A percentile compares a stretch with the other conserved stretches of the same genome.
Evolutionary conservation across 2,888 invertebrate species (phyloP).

Genomic region (Chaetogeoica ovagalla): DNA sequence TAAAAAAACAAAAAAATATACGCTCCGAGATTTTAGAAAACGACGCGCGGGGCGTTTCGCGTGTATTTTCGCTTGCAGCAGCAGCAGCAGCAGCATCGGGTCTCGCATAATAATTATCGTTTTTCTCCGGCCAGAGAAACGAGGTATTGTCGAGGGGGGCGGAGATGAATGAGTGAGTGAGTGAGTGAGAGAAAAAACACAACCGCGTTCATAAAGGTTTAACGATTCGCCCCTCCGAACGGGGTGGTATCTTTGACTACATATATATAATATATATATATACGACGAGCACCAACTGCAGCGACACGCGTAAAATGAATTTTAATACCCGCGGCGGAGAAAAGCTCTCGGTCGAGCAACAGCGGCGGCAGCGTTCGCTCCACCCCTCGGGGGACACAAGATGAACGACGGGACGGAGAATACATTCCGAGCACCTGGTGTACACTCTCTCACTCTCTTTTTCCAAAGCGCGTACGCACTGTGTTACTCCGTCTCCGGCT

Average conservation of each 20-base stretch:
- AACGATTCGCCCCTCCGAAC: constrained; percentile 11
- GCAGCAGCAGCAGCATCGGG: too few relatives aligned
- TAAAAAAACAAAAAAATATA: too few relatives aligned
- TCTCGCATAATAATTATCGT: too few relatives aligned
- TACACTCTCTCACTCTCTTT: too few relatives aligned
- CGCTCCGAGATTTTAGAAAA: too few relatives aligned
- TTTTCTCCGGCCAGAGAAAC: too few relatives aligned
- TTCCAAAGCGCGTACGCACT: neutral
- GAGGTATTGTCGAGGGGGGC: neutral
- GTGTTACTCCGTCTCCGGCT: too few relatives aligned
- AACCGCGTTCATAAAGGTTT: constrained; percentile 14
- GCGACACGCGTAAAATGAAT: constrained; percentile 15
- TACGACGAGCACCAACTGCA: too few relatives aligned
- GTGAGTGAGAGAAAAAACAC: neutral
- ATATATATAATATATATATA: neutral
- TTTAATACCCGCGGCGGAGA: constrained; percentile 34
- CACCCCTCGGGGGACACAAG: constrained; percentile 16
- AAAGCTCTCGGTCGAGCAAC: constrained; percentile 20
- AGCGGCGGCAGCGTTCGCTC: neutral
- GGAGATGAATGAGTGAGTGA: too few relatives aligned
- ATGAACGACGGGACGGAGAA: constrained; percentile 46
- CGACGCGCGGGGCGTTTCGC: too few relatives aligned
- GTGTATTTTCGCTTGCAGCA: too few relatives aligned
- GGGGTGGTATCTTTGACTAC: neutral
- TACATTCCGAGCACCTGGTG: constrained; percentile 48